Base-by-base conservation (phyloP, 1,140 invertebrate species). In the Tetramorium parvispinum region DNA sequence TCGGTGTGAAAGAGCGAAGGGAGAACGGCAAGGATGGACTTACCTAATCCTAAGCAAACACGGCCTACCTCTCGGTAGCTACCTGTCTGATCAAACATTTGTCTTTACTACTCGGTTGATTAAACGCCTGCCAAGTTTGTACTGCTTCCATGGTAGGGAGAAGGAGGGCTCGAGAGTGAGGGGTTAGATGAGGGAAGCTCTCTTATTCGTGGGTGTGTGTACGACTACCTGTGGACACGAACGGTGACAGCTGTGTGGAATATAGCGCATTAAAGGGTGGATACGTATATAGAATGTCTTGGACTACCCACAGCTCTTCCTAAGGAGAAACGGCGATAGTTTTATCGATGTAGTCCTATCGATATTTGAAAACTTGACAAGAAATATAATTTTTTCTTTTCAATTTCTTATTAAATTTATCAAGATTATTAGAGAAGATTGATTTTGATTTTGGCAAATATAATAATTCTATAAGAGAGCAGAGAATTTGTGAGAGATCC, bases 81-180 rank as follows among this genome's bases (percentile, higher is more conserved):
- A 90, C 83, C 89, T 88, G 91, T 87, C 91, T 93, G 91, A 92
- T 92, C 92, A 93, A 93, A 93, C 92, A 93, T 93, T 93, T 93
- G 92, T 92, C 93, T 92, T 90, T 88, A 93, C 93, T 89, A 92
- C 92, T 93, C 91, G 91, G 86, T 89, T 93, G 92, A 93, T 93
- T 92, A 93, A 93, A 93, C 91, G 90, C 88, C 70, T 77, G 83
- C 87, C 73, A 82, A 89, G 91, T 93, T 93, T 92, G 78, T 89
- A 88, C 85, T 86, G 87, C 78, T 81, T 87, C 77, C 59, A 63
- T 59, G 40, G 53, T 37, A 61, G 40, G 59, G 24, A 16, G 32
- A 57, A 53, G 57, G 71, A 11, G 18, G 53, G 18, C 32, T 43
- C 11, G 16, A 32, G 61, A 10, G 40, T 21, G 53, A 75, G 40